A percentile compares a stretch with the other conserved stretches of the same genome.
Evolutionary conservation across 2,113 vertebrate species (phyloP).

Genomic region (Irena cyanogastra): DNA sequence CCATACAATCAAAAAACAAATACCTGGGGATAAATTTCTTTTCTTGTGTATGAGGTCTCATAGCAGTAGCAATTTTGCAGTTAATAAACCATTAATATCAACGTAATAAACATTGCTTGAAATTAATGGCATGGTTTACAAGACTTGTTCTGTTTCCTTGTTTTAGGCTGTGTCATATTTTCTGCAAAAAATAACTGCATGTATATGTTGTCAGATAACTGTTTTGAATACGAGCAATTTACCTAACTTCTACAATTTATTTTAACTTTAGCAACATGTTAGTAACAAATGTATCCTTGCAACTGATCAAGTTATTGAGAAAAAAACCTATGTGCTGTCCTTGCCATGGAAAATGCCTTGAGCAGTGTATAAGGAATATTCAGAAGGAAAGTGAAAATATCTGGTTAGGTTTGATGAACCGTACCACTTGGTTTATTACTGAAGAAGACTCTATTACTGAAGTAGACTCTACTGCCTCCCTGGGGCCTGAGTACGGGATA

Average conservation of each 20-base stretch:
- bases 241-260: background rate
- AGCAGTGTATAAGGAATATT: background rate
- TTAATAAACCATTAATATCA: background rate
- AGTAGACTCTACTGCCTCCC: no score
- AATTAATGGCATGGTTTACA: background rate
- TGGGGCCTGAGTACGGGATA: no score
- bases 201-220: background rate
- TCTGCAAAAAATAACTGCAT: background rate
- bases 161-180: background rate
- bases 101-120: background rate
- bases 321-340: background rate
- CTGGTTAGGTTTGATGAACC: background rate
- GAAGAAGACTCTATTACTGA: background rate
- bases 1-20: background rate
- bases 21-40: background rate
- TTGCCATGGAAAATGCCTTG: background rate
- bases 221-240: background rate
- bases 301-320: background rate
- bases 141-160: background rate
- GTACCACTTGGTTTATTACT: accelerated
- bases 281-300: background rate
- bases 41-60: background rate
- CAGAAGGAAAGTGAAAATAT: background rate
- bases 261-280: background rate
- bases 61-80: background rate